Evolutionary conservation across 1,140 invertebrate genomes (phyloP), one percentile per base, ranked within the genome.

Genomic region (Drosophila biarmipes): DNA sequence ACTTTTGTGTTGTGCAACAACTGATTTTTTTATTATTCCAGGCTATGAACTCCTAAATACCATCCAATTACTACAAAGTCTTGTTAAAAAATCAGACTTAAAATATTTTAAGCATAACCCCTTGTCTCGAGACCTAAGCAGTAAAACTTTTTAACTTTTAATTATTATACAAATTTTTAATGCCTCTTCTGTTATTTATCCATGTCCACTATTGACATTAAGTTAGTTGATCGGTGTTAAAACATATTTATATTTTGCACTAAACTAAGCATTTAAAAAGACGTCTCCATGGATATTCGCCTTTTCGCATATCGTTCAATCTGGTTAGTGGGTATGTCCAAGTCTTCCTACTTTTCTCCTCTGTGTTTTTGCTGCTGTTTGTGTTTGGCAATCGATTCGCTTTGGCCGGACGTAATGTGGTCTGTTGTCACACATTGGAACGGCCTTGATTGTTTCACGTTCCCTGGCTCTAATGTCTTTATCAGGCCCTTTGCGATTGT

Each of bases 361-460:
- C 55, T 35, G 8, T 19, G 37, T 68, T 52, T 71, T 34, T 27
- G 17, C 40, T 54, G 37, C 45, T 51, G 53, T 53, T 57, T 61
- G 35, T 76, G 62, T 67, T 68, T 58, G 56, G 57, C 69, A 86
- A 89, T 86, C 66, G 71, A 86, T 86, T 86, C 82, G 82, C 46
- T 89, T 64, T 89, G 82, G 66, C 42, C 71, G 43, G 57, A 82
- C 59, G 67, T 87, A 74, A 81, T 74, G 73, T 42, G 58, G 73
- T 73, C 59, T 78, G 54, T 77, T 85, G 62, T 68, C 73, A 80
- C 82, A 82, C 55, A 80, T 66, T 72, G 56, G 61, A 79, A 75
- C 64, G 82, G 55, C 82, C 82, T 86, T 89, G 82, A 86, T 86
- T 81, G 73, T 78, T 61, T 71, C 57, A 52, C 38, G 53, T 51